phyloP scores from a whole-genome alignment of 2,888 invertebrate genomes.

The Agriotes lineatus region DNA sequence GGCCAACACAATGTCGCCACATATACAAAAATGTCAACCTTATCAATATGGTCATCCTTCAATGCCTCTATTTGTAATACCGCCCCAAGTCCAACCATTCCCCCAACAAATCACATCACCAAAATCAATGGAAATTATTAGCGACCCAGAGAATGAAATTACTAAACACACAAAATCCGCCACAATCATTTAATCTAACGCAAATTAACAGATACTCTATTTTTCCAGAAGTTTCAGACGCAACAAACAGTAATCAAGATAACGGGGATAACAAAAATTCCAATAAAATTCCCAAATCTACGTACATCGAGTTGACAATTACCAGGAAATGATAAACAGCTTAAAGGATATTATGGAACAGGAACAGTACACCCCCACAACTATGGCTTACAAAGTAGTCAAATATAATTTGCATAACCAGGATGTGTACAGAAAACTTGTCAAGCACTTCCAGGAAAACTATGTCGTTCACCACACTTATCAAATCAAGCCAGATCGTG shows the following conservation, averaged over 20 bases:
- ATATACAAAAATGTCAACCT: not conserved
- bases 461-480: too few relatives aligned
- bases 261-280: too few relatives aligned
- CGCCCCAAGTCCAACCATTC: slow-evolving; percentile 1
- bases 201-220: slow-evolving; percentile 3
- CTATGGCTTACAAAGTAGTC: slow-evolving; percentile 32
- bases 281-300: slow-evolving; percentile 41
- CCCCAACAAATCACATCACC: not conserved
- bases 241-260: too few relatives aligned
- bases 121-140: slow-evolving; percentile 13
- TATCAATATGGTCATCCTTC: too few relatives aligned
- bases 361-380: slow-evolving; percentile 35
- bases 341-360: too few relatives aligned
- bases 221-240: slow-evolving; percentile 17
- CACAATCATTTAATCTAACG: too few relatives aligned
- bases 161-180: too few relatives aligned
- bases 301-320: slow-evolving; percentile 38
- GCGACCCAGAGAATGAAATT: slow-evolving; percentile 1
- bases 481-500: slow-evolving; percentile 35
- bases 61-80: not conserved
- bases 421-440: slow-evolving; percentile 38
- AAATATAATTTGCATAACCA: slow-evolving; percentile 33
- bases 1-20: slow-evolving; percentile 8
- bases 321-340: too few relatives aligned
- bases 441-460: too few relatives aligned